Evolutionary conservation across 2,888 invertebrate species (phyloP).

Genomic region (Chesias legatella): DNA sequence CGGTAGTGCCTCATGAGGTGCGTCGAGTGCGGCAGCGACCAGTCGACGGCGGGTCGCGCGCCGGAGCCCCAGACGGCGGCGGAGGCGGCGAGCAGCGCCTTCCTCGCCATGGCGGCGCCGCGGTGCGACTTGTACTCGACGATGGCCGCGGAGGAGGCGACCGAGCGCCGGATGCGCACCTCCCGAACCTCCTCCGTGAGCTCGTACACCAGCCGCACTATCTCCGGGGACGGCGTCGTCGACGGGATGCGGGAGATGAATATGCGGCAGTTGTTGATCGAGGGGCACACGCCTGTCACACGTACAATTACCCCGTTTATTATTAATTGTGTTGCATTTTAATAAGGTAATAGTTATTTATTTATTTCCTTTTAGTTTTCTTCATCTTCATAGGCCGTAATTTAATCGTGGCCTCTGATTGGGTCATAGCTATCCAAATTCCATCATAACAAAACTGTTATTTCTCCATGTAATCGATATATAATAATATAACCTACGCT

Average conservation of each 20-base stretch:
- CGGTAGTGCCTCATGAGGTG: slow-evolving; percentile 67
- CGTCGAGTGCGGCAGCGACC: slow-evolving; percentile 73
- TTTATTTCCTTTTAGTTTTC: no score
- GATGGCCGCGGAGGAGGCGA: slow-evolving; percentile 82
- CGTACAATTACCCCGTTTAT: no score
- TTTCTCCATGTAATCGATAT: no score
- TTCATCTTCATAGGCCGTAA: no score
- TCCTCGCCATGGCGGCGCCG: slow-evolving; percentile 78
- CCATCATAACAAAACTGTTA: no score
- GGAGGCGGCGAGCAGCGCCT: slow-evolving; percentile 77
- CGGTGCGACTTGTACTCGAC: slow-evolving; percentile 87
- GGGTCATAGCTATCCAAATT: no score
- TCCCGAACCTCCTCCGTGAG: slow-evolving; percentile 72
- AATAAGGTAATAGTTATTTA: no score
- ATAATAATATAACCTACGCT: no score
- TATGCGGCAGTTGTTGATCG: slow-evolving; percentile 88
- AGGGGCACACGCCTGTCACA: slow-evolving; percentile 84
- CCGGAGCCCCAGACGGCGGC: slow-evolving; percentile 72
- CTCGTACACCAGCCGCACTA: slow-evolving; percentile 78
- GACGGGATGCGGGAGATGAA: slow-evolving; percentile 82
- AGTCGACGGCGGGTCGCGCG: slow-evolving; percentile 69
- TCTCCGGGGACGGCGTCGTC: slow-evolving; percentile 81
- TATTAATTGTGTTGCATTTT: no score
- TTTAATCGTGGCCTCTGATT: no score
- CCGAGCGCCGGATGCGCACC: slow-evolving; percentile 66